Base-by-base conservation (phyloP, 2,113 vertebrate genomes). In the Speoplatyrhinus poulsoni region DNA sequence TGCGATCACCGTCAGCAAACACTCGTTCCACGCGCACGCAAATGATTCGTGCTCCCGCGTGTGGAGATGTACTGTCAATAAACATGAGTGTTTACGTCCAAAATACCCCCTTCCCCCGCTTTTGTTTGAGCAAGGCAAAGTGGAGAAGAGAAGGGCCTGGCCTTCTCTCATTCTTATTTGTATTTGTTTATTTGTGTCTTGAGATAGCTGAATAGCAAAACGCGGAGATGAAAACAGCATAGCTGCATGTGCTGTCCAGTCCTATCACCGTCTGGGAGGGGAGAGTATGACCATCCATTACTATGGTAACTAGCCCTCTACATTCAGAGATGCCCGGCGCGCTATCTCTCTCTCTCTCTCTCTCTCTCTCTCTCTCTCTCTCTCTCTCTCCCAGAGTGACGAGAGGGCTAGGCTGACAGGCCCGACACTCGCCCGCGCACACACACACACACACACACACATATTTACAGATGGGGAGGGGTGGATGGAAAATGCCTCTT, bases 291-390 rank as follows among this genome's bases (percentile, higher is more conserved):
- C 88, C 84, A 75, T 81, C 77, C 82, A 88, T 93, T 91, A 90
- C 91, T 92, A 90, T 91, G 90, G 89, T 90, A 93, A 92, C 90
- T 86, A 89, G 84, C 82, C 36, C 80, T 79, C 85, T 92, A 89
- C 91, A 86, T 91, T 91, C 88, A 89, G 85, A 83, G 80, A 79
- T 87, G 82, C 69, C 85, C 59, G 79, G 76, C 33, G 8, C 60
- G 3, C 36, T 9, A 56, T 54, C 68, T 59, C 50, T 52, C 50
- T 52, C 50, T 52, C 50, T 52, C 49, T n/a, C 6, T 55, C 53
- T 3, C 53, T 53, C 50, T 12, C 50, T 53, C 50, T 57, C 55
- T 57, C 55, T 57, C 11, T 91, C 78, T 86, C 85, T 85, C 85
- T 85, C 82, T 85, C 73, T 87, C 54, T 10, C 54, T 87, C 80